A percentile compares a stretch with the other conserved stretches of the same genome.
Conservation (phyloP, 2,113 vertebrate genomes). For the Urocynchramus pylzowi region DNA sequence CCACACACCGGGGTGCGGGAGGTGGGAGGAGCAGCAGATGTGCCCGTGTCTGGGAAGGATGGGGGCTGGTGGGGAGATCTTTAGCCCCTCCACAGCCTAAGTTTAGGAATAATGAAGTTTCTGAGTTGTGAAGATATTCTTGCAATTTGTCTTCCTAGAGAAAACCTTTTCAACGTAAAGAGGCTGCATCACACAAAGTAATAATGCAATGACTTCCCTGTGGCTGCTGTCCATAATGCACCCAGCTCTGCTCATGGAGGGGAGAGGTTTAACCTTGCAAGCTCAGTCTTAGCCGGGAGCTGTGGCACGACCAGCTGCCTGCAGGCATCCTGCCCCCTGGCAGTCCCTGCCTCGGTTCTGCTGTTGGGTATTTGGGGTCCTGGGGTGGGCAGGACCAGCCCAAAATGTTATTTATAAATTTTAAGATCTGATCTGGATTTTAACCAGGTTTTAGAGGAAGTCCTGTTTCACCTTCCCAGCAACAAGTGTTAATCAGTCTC, state of each 20-base stretch:
- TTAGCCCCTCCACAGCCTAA: neutral
- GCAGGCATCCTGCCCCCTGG: accelerated
- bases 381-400: neutral
- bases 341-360: neutral
- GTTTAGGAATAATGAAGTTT: neutral
- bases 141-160: neutral
- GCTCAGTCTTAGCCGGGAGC: neutral
- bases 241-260: neutral
- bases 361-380: accelerated
- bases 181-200: neutral
- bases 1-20: accelerated
- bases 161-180: neutral
- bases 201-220: neutral
- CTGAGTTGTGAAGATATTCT: neutral
- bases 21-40: neutral
- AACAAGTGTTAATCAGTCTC: neutral
- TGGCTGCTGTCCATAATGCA: neutral
- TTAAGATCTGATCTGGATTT: neutral
- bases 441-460: neutral
- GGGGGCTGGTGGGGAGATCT: neutral
- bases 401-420: neutral
- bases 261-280: neutral
- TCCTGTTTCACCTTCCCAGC: neutral
- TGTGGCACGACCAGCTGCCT: neutral
- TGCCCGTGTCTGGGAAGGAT: neutral